These are phyloP conservation scores for Hephaestus fuliginosus DNA, from an alignment of 2,797 vertebrate species.

Conservation along the genomic window DNA sequence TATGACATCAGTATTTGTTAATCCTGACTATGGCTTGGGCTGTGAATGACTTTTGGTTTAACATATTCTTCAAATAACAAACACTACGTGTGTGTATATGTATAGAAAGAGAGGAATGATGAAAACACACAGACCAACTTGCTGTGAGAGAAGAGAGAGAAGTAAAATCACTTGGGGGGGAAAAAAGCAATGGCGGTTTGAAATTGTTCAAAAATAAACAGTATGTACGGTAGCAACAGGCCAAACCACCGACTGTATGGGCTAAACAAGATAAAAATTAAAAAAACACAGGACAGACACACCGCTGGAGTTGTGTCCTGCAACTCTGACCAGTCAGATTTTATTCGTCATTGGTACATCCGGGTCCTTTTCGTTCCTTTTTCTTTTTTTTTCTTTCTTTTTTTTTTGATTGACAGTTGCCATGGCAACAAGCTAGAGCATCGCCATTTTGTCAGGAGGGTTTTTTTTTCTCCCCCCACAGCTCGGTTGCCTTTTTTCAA, in stretches of 20 bases:
- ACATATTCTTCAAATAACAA: not conserved
- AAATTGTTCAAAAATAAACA: not conserved
- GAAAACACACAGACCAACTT: not conserved
- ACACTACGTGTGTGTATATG: not conserved
- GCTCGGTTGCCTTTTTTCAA: slow-evolving; percentile 85
- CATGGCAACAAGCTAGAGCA: slow-evolving; percentile 88
- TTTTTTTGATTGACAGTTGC: slow-evolving; percentile 89
- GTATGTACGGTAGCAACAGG: slow-evolving; percentile 48
- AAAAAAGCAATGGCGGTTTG: not conserved
- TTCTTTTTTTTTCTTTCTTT: too few relatives aligned
- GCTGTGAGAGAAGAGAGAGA: not conserved
- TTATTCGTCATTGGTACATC: slow-evolving; percentile 88
- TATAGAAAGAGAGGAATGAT: not conserved
- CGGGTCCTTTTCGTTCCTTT: slow-evolving; percentile 82
- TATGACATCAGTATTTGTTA: not conserved
- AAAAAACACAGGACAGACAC: slow-evolving; percentile 40
- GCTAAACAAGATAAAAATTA: not conserved
- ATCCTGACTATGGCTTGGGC: not conserved
- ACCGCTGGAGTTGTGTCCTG: slow-evolving; percentile 60
- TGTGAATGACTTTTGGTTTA: not conserved
- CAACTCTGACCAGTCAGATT: slow-evolving; percentile 75
- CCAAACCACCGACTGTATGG: slow-evolving; percentile 15
- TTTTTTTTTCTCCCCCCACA: slow-evolving; percentile 75
- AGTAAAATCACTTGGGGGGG: not conserved
- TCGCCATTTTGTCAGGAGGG: slow-evolving; percentile 91